Percentiles rank a stretch among this genome's conserved stretches.
These are phyloP conservation scores for Bombus confusus DNA, from an alignment of 1,140 invertebrate genomes.

Conservation along the genomic window DNA sequence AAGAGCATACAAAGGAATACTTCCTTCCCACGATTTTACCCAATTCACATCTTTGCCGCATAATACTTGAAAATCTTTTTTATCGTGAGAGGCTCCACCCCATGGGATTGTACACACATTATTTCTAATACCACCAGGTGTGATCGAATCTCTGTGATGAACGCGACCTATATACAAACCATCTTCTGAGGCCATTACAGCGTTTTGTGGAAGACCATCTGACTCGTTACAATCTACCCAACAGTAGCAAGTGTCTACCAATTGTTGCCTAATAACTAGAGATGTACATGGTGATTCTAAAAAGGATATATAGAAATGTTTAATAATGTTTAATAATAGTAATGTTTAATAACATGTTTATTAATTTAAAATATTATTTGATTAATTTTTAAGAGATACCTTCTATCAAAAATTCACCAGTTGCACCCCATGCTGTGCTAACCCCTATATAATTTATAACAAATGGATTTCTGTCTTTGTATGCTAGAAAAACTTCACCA, in stretches of 20 bases:
- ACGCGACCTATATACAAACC: slow-evolving; percentile 71
- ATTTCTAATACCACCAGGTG: slow-evolving; percentile 67
- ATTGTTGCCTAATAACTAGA: slow-evolving; percentile 67
- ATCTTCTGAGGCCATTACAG: slow-evolving; percentile 66
- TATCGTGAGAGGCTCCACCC: slow-evolving; percentile 67
- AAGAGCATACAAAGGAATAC: slow-evolving; percentile 72
- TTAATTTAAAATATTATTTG: not conserved
- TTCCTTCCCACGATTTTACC: slow-evolving; percentile 70
- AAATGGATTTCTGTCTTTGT: slow-evolving; percentile 72
- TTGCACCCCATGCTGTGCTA: slow-evolving; percentile 73
- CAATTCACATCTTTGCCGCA: slow-evolving; percentile 68
- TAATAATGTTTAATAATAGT: not conserved
- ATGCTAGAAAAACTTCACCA: slow-evolving; percentile 66
- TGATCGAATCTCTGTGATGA: slow-evolving; percentile 67
- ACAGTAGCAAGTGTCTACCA: slow-evolving; percentile 67
- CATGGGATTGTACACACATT: slow-evolving; percentile 67
- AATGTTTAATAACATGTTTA: not conserved
- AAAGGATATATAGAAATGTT: not conserved
- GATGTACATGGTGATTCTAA: slow-evolving; percentile 65
- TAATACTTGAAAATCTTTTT: slow-evolving; percentile 72
- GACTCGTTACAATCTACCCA: slow-evolving; percentile 73
- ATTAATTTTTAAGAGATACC: slow-evolving; percentile 46
- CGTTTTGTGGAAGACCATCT: slow-evolving; percentile 66
- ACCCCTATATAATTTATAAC: slow-evolving; percentile 75
- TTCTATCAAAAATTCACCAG: slow-evolving; percentile 71